Percentiles rank a stretch among this genome's conserved stretches.
phyloP scores from a whole-genome alignment of 2,888 invertebrate species.

The Megamerina dolium region DNA sequence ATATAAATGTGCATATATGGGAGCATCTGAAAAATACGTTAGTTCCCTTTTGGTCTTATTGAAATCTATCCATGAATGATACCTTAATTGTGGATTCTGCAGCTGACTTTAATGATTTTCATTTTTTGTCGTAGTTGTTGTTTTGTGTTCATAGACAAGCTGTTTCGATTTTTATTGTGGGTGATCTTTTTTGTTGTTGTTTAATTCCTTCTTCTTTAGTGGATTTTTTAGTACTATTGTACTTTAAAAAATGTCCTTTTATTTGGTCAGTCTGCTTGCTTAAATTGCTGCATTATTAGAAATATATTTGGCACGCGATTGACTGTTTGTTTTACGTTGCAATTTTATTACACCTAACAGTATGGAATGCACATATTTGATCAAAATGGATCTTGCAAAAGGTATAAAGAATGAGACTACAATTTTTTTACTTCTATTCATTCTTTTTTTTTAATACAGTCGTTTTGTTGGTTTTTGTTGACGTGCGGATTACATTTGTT shows the following conservation, averaged over 20 bases:
- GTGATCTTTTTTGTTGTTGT: slow-evolving; percentile 15
- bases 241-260: slow-evolving; percentile 10
- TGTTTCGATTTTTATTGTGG: slow-evolving; percentile 25
- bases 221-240: no score
- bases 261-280: slow-evolving; percentile 10
- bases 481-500: no score
- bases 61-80: slow-evolving; percentile 27
- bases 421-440: no score
- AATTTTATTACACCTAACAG: no score
- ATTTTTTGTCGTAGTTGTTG: slow-evolving; percentile 27
- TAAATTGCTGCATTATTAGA: slow-evolving; percentile 8
- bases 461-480: no score
- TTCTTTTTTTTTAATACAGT: no score
- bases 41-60: no score
- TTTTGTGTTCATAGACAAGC: slow-evolving; percentile 7
- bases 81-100: slow-evolving; percentile 34
- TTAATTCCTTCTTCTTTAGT: background rate
- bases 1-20: slow-evolving; percentile 24
- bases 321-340: no score
- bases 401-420: no score
- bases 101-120: slow-evolving; percentile 24
- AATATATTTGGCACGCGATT: slow-evolving; percentile 2
- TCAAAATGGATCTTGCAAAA: no score
- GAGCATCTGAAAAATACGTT: no score
- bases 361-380: no score